Conservation (phyloP, 2,888 invertebrate genomes). For the Agrotis clavis region DNA sequence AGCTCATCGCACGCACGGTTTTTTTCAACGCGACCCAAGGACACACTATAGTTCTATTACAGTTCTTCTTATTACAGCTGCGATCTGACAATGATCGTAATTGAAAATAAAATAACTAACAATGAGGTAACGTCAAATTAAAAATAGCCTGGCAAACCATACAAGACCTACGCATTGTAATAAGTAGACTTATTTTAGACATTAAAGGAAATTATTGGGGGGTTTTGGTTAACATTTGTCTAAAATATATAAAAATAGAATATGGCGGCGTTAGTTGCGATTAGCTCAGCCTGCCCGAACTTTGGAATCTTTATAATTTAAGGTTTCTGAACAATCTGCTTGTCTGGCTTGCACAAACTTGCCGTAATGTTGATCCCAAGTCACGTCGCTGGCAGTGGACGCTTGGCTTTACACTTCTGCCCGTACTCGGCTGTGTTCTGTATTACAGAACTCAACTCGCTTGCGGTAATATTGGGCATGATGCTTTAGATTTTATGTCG, state of each 20-base stretch:
- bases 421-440: constrained; percentile 61
- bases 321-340: too few relatives aligned
- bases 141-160: too few relatives aligned
- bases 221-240: too few relatives aligned
- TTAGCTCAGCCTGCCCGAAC: not conserved
- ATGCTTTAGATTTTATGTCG: constrained; percentile 54
- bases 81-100: too few relatives aligned
- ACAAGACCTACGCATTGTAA: too few relatives aligned
- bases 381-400: not conserved
- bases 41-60: not conserved
- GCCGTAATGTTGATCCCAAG: not conserved
- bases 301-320: too few relatives aligned
- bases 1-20: not conserved
- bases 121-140: too few relatives aligned
- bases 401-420: constrained; percentile 67
- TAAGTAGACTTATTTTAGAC: too few relatives aligned
- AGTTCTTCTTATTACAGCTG: not conserved
- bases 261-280: not conserved
- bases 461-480: constrained; percentile 56
- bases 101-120: too few relatives aligned
- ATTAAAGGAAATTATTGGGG: too few relatives aligned
- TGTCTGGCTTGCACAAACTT: too few relatives aligned
- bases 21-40: not conserved
- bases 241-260: not conserved
- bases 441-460: constrained; percentile 65